Conservation (phyloP, 2,797 vertebrate genomes). For the Alosa sapidissima region DNA sequence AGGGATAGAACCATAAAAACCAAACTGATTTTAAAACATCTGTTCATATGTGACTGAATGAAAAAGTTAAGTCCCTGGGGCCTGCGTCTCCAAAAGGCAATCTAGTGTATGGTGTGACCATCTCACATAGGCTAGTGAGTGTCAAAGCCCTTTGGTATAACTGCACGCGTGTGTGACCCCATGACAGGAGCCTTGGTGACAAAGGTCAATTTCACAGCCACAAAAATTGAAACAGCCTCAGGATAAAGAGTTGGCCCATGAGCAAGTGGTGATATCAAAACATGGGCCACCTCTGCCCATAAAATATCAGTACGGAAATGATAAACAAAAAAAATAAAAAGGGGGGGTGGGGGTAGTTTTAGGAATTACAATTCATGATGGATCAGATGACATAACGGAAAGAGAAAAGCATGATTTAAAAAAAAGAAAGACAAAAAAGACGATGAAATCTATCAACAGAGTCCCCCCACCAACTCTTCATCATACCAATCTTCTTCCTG, state of each 20-base stretch:
- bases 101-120: slow-evolving; percentile 9
- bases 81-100: slow-evolving; percentile 21
- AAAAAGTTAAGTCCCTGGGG: not conserved
- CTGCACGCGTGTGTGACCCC: slow-evolving; percentile 7
- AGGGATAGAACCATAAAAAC: not conserved
- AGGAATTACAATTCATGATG: not conserved
- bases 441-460: not conserved
- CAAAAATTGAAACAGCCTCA: not conserved
- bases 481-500: not conserved
- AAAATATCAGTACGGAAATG: slow-evolving; percentile 14
- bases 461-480: slow-evolving; percentile 19
- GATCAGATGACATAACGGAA: not conserved
- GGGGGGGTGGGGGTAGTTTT: not conserved
- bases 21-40: not conserved
- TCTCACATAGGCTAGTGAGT: not conserved
- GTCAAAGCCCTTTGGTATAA: slow-evolving; percentile 22
- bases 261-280: not conserved
- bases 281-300: not conserved
- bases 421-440: not conserved
- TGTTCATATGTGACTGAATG: not conserved
- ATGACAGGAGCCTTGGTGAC: not conserved
- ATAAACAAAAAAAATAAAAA: slow-evolving; percentile 28
- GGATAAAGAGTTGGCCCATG: not conserved
- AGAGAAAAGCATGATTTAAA: not conserved
- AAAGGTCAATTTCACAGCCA: slow-evolving; percentile 24